Evolutionary conservation across 2,797 vertebrate species (phyloP).

Genomic region (Pseudochaenichthys georgianus): DNA sequence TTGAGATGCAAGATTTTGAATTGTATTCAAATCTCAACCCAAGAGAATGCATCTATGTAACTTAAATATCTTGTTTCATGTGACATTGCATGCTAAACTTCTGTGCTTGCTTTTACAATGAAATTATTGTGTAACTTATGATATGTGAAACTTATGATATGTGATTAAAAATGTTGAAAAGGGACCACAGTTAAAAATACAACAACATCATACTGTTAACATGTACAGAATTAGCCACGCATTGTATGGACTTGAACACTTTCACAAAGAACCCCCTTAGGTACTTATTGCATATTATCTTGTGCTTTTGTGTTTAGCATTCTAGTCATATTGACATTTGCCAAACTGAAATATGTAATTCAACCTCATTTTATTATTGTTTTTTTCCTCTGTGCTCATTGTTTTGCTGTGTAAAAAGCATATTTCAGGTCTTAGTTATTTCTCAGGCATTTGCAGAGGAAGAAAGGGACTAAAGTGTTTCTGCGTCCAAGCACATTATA

Average conservation of each 20-base stretch:
- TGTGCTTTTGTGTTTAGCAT: conserved; percentile 29
- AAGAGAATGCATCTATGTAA: background rate
- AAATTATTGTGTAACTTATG: conserved; percentile 47
- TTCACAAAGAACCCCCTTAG: conserved; percentile 49
- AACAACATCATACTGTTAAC: conserved; percentile 18
- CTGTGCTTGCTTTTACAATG: conserved; percentile 27
- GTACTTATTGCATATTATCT: conserved; percentile 49
- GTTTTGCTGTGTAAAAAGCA: conserved; percentile 24
- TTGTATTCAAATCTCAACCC: conserved; percentile 11
- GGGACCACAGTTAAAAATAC: conserved; percentile 63
- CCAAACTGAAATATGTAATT: conserved; percentile 39
- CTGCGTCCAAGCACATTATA: conserved; percentile 51
- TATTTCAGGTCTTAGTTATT: conserved; percentile 47
- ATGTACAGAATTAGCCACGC: conserved; percentile 23
- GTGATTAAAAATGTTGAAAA: conserved; percentile 50
- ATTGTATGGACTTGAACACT: conserved; percentile 51
- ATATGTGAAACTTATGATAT: conserved; percentile 3
- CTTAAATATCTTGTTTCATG: conserved; percentile 6
- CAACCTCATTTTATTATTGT: conserved; percentile 34
- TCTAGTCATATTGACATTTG: conserved; percentile 42
- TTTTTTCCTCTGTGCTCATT: conserved; percentile 13
- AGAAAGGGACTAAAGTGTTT: conserved; percentile 23
- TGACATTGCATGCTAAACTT: conserved; percentile 23
- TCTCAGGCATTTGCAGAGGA: conserved; percentile 59
- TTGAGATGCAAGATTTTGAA: conserved; percentile 12